Conservation (phyloP, 2,113 vertebrate species). For the Eurypyga helias region DNA sequence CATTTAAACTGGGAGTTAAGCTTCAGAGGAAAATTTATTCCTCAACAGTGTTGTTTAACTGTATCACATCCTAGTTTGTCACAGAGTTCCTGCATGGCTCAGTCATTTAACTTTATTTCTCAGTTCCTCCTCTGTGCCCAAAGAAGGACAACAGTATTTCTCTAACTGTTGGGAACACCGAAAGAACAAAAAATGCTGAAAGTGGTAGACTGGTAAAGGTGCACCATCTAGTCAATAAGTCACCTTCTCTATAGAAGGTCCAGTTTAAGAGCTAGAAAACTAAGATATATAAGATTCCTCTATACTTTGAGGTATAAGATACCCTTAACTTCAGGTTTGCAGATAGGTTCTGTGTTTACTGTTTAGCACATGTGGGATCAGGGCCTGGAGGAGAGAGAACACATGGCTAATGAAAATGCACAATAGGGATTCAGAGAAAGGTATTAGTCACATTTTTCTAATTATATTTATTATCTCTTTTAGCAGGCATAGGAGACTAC, state of each 20-base stretch:
- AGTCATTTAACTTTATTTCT: background rate
- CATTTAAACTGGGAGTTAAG: background rate
- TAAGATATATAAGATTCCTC: too few relatives aligned
- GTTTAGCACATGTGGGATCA: background rate
- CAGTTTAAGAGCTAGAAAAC: background rate
- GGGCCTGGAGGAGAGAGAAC: background rate
- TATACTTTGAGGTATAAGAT: fast-evolving
- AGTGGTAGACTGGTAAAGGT: background rate
- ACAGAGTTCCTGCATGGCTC: background rate
- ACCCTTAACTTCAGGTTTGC: background rate
- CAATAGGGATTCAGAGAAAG: background rate
- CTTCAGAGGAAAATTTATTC: background rate
- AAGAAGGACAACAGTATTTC: background rate
- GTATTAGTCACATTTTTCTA: background rate
- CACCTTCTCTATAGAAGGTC: background rate
- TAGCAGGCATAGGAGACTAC: background rate
- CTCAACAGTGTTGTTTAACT: background rate
- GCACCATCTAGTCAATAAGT: background rate
- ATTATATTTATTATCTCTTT: background rate
- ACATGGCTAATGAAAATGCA: background rate
- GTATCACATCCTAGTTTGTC: background rate
- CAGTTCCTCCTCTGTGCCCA: background rate
- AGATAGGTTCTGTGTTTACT: background rate
- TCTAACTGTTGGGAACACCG: background rate
- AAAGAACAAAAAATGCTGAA: background rate